phyloP scores from a whole-genome alignment of 2,797 vertebrate species.

The Hippoglossus hippoglossus region DNA sequence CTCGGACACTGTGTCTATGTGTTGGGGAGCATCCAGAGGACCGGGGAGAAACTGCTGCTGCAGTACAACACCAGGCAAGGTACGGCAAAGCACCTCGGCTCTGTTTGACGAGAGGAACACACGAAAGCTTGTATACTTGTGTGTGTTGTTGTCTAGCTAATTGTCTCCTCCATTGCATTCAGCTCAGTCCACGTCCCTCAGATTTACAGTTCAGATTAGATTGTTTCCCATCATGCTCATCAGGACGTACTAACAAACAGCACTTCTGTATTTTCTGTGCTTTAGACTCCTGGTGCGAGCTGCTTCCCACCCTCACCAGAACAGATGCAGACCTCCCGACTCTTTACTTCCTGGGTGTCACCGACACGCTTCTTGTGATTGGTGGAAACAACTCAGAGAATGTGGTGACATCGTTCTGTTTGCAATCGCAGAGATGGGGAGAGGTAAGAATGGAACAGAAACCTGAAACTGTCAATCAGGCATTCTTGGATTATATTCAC shows the following conservation, averaged over 20 bases:
- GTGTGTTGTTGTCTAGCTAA: background rate
- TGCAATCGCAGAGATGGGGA: slow-evolving; percentile 78
- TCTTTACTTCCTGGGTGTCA: slow-evolving; percentile 84
- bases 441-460: slow-evolving; percentile 41
- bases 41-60: slow-evolving; percentile 85
- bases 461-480: background rate
- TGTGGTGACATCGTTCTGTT: slow-evolving; percentile 81
- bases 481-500: background rate
- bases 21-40: slow-evolving; percentile 82
- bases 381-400: slow-evolving; percentile 83
- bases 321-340: slow-evolving; percentile 78
- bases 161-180: background rate
- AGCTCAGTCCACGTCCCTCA: background rate
- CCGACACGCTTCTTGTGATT: slow-evolving; percentile 82
- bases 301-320: slow-evolving; percentile 84
- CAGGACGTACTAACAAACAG: background rate
- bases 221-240: background rate
- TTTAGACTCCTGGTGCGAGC: slow-evolving; percentile 84
- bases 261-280: slow-evolving; percentile 10
- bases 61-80: slow-evolving; percentile 78
- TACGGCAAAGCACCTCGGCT: slow-evolving; percentile 10
- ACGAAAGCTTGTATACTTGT: background rate
- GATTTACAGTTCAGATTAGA: background rate
- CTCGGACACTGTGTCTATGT: slow-evolving; percentile 79
- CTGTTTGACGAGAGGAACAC: too few species aligned